Base-by-base conservation (phyloP, 2,888 invertebrate species). In the Dryobotodes eremita region DNA sequence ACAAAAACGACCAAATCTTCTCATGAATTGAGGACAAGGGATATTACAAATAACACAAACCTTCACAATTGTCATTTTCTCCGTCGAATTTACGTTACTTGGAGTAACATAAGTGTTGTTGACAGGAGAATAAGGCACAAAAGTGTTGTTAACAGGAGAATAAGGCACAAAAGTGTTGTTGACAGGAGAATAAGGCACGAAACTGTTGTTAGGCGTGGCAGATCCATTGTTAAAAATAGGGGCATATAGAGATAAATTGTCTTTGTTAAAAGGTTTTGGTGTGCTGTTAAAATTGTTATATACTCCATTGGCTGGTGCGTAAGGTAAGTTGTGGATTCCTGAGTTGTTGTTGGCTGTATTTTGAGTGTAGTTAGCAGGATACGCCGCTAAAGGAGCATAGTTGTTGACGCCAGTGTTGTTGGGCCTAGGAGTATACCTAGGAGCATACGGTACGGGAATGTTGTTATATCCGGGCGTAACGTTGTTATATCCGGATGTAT, bases 1-100 rank as follows among this genome's bases (percentile, higher is more conserved):
- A 74, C 87, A 88, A 0, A 36, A 31, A 0, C 0, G 8, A 0
- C 86, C 85, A 0, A 79, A 50, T 68, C 82, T 59, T 2, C 8
- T 66, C 79, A 86, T 79, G 1, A 82, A 82, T 2, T 23, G 20
- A 0, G 93, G 91, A 48, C 93, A 93, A 0, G 80, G 68, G 6
- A 89, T 48, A 50, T 85, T 65, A 46, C 80, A 87, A 13, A 92
- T 79, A 4, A 89, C 62, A 65, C 89, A 85, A 0, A 61, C 42
- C 0, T 20, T 8, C 0, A 10, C 0, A 57, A 79, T 65, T 2
- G 1, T 17, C 20, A 62, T 75, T 42, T 8, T 59, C 0, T 74
- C 73, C 0, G 82, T 88, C 5, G 80, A 1, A 15, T 50, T 57
- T 0, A n/a, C 7, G 0, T 61, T 50, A 46, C 10, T 61, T 4